Conservation (phyloP, 1,140 invertebrate species). For the Kradibia gibbosae region DNA sequence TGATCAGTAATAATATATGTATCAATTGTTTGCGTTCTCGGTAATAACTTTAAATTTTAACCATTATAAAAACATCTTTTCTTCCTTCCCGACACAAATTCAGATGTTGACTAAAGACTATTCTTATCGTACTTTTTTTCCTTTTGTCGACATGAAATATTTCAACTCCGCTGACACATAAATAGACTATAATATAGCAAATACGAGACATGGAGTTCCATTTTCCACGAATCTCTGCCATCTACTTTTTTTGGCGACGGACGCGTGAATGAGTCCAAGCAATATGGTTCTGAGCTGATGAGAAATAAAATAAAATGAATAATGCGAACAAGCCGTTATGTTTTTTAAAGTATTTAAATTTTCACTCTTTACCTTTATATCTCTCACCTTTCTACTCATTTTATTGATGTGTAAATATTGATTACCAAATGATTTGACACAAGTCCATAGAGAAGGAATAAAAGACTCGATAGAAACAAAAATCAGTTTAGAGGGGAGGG, state of each 20-base stretch:
- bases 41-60: no score
- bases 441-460: background rate
- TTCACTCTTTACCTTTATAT: background rate
- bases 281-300: background rate
- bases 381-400: background rate
- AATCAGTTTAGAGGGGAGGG: background rate
- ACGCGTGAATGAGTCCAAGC: background rate
- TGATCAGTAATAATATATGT: no score
- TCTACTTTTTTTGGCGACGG: background rate
- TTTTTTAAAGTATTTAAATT: slow-evolving; percentile 18
- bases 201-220: background rate
- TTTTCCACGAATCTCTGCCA: background rate
- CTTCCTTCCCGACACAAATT: no score
- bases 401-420: background rate
- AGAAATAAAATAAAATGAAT: slow-evolving; percentile 29
- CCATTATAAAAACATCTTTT: no score
- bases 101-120: background rate
- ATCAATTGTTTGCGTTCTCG: no score
- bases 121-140: background rate
- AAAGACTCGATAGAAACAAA: background rate
- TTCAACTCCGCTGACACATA: background rate
- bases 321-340: background rate
- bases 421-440: background rate
- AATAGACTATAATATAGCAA: background rate
- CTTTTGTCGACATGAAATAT: background rate